Percentiles rank a stretch among this genome's conserved stretches.
Conservation (phyloP, 37 sponge, comb jelly and placozoan species). For the Theonella swinhoei region DNA sequence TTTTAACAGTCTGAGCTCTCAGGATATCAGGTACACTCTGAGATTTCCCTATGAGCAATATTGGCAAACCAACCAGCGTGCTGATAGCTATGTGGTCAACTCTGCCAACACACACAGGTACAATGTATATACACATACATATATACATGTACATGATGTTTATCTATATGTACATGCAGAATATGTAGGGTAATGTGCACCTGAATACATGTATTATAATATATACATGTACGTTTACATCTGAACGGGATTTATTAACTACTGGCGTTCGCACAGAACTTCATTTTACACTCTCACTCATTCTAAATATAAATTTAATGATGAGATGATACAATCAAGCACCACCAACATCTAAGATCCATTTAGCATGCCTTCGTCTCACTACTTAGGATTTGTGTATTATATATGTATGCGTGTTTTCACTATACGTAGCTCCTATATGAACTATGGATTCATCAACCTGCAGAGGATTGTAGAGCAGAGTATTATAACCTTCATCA, state of each 20-base stretch:
- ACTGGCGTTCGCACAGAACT: too few species aligned
- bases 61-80: neutral
- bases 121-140: slow-evolving; percentile 4
- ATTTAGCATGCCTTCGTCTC: too few species aligned
- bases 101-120: neutral
- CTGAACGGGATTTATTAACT: too few species aligned
- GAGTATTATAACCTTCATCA: slow-evolving; percentile 63
- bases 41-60: neutral
- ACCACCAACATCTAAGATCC: too few species aligned
- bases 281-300: too few species aligned
- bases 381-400: too few species aligned
- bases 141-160: too few species aligned
- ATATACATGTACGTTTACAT: neutral
- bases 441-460: slow-evolving; percentile 77
- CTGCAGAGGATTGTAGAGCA: slow-evolving; percentile 70
- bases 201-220: neutral
- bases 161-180: neutral
- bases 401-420: too few species aligned
- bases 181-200: too few species aligned
- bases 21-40: neutral
- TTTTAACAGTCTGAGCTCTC: neutral
- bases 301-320: too few species aligned
- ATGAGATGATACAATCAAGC: too few species aligned
- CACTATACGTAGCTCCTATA: slow-evolving; percentile 70
- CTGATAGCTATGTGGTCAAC: neutral